phyloP scores from a whole-genome alignment of 2,888 invertebrate genomes.

The Plusia festucae region DNA sequence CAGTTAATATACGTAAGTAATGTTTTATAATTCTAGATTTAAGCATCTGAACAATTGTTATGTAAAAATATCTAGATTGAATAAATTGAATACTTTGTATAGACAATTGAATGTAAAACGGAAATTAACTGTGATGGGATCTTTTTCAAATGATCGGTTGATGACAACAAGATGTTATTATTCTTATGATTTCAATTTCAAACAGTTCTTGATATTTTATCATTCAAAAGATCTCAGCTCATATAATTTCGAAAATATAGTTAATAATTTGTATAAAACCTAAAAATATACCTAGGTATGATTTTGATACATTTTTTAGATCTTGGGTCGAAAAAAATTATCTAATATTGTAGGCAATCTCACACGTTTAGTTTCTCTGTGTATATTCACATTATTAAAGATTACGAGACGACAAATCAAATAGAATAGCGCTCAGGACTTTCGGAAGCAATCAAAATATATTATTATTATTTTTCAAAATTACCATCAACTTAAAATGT shows the following conservation, averaged over 20 bases:
- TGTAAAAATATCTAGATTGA: neutral
- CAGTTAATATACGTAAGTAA: slow-evolving; percentile 11
- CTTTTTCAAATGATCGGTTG: neutral
- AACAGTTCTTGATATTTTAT: neutral
- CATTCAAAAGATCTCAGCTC: neutral
- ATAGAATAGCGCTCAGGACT: neutral
- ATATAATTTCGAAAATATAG: neutral
- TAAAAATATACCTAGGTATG: neutral
- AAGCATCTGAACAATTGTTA: slow-evolving; percentile 29
- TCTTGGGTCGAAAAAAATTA: neutral
- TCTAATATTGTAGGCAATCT: slow-evolving; percentile 6
- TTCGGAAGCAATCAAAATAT: no score
- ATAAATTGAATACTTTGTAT: slow-evolving; percentile 11
- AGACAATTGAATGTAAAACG: slow-evolving; percentile 4
- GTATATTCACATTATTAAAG: slow-evolving; percentile 18
- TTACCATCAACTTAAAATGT: no score
- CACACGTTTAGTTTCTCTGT: neutral
- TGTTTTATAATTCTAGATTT: slow-evolving; percentile 34
- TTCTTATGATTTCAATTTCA: neutral
- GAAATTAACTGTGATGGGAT: neutral
- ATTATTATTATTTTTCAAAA: no score
- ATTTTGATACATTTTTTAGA: slow-evolving; percentile 12
- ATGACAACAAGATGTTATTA: neutral
- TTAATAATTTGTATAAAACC: slow-evolving; percentile 5
- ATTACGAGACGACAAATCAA: neutral